Conservation (phyloP, 2,888 invertebrate species). For the Tenthredo mesomela region DNA sequence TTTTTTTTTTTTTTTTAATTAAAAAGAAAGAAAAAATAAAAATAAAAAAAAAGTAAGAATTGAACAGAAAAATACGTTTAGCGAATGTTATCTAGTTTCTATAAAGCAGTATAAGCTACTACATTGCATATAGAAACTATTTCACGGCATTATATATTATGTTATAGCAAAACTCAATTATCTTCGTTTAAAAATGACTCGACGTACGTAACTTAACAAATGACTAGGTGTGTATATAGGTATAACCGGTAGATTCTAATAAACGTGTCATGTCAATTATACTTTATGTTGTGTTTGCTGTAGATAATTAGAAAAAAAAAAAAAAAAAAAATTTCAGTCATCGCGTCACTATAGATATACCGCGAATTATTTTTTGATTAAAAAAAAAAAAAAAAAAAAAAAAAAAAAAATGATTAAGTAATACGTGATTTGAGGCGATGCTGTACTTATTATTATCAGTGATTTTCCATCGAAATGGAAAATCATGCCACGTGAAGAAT, state of each 20-base stretch:
- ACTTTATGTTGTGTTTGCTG: neutral
- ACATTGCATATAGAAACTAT: neutral
- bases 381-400: neutral
- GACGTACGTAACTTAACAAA: neutral
- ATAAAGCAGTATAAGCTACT: too few relatives aligned
- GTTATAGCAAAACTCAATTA: neutral
- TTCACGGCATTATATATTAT: neutral
- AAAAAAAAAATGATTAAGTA: too few relatives aligned
- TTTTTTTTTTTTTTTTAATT: too few relatives aligned
- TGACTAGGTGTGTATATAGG: neutral
- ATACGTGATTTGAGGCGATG: too few relatives aligned
- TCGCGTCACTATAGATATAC: too few relatives aligned
- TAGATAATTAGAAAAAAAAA: neutral
- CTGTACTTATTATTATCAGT: too few relatives aligned
- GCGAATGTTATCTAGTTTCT: neutral
- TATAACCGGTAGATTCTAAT: neutral
- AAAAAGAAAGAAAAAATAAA: neutral
- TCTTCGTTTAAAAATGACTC: neutral
- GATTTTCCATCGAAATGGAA: too few relatives aligned
- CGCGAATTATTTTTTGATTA: neutral
- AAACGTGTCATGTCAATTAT: neutral
- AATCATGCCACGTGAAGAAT: too few relatives aligned
- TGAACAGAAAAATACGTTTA: neutral
- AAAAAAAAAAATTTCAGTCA: neutral
- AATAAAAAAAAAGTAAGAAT: neutral